Percentiles rank a stretch among this genome's conserved stretches.
These are phyloP conservation scores for Calameuta idolon DNA, from an alignment of 2,888 invertebrate species.

Conservation along the genomic window DNA sequence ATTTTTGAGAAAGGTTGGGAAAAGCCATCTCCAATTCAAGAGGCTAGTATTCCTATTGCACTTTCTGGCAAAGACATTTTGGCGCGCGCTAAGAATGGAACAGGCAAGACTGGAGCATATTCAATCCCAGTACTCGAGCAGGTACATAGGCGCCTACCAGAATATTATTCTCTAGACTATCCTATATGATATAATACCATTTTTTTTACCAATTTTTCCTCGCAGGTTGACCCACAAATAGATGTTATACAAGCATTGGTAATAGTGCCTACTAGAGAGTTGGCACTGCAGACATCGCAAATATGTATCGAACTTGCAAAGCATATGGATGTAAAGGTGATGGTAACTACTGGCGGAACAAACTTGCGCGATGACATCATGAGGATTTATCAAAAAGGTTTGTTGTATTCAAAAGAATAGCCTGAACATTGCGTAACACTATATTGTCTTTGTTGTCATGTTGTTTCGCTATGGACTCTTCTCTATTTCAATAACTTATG, in stretches of 20 bases:
- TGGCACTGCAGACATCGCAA: conserved; percentile 99
- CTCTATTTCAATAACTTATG: not conserved
- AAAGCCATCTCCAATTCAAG: conserved; percentile 99
- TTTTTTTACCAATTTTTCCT: conserved; percentile 1
- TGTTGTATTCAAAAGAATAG: conserved; percentile 29
- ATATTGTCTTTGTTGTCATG: not conserved
- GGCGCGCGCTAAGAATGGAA: conserved; percentile 99
- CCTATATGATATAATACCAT: not conserved
- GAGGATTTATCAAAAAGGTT: conserved; percentile 98
- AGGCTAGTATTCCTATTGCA: conserved; percentile 98
- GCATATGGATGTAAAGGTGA: conserved; percentile 96
- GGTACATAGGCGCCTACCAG: conserved; percentile 54
- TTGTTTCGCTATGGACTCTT: not conserved
- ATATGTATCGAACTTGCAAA: conserved; percentile 99
- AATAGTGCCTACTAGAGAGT: conserved; percentile 98
- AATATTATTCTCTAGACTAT: not conserved
- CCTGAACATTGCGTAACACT: not conserved
- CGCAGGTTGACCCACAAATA: conserved; percentile 81
- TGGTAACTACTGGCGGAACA: conserved; percentile 99
- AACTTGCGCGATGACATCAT: conserved; percentile 98
- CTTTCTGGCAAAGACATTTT: conserved; percentile 97
- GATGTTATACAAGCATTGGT: conserved; percentile 97
- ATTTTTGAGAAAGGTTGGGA: conserved; percentile 99
- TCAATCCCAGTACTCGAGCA: conserved; percentile 98
- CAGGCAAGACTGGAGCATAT: conserved; percentile 99